Evolutionary conservation across 2,113 vertebrate species (phyloP).

Genomic region (Furnarius figulus): DNA sequence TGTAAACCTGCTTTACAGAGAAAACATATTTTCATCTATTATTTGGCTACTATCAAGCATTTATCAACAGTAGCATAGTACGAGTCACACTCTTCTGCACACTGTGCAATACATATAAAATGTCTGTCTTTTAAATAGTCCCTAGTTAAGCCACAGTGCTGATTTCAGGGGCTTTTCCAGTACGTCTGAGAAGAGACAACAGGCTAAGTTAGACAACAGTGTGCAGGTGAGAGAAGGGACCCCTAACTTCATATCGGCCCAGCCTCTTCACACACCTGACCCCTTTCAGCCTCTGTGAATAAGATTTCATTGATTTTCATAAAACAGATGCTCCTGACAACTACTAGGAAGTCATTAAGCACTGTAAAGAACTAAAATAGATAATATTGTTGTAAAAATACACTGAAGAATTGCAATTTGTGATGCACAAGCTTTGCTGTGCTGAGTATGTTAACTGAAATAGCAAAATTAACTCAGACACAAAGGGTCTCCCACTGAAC

Average conservation of each 20-base stretch:
- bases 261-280: background rate
- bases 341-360: background rate
- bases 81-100: background rate
- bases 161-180: background rate
- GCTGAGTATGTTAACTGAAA: background rate
- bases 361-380: constrained; percentile 19
- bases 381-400: background rate
- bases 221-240: background rate
- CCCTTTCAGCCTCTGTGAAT: background rate
- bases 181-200: background rate
- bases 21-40: background rate
- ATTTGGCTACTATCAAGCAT: background rate
- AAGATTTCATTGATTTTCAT: background rate
- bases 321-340: background rate
- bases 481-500: constrained; percentile 1
- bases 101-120: background rate
- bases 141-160: background rate
- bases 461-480: constrained; percentile 16
- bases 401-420: background rate
- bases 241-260: background rate
- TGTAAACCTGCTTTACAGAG: background rate
- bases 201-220: background rate
- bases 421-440: constrained; percentile 7
- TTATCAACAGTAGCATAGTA: background rate
- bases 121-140: background rate